These are phyloP conservation scores for Monopterus albus DNA, from an alignment of 2,113 vertebrate species.

Conservation along the genomic window DNA sequence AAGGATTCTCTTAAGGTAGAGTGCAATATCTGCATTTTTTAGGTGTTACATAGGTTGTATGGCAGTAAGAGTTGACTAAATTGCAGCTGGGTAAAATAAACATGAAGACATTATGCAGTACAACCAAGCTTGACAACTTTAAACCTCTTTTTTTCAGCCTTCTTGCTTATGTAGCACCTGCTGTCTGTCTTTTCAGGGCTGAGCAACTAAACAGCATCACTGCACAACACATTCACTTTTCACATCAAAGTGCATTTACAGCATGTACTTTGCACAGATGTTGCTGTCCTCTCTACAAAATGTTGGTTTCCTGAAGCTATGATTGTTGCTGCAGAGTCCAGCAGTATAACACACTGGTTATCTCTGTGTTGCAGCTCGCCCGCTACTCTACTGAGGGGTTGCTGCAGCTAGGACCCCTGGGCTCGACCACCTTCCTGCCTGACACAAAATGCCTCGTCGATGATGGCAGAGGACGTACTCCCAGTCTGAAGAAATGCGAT, in stretches of 20 bases:
- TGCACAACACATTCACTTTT: neutral
- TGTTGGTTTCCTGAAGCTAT: neutral
- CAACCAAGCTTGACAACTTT: neutral
- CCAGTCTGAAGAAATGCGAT: conserved; percentile 92
- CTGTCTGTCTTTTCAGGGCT: neutral
- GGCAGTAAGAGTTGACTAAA: too few species aligned
- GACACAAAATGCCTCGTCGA: conserved; percentile 97
- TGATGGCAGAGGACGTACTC: conserved; percentile 88
- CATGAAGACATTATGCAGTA: neutral
- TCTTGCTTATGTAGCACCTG: neutral
- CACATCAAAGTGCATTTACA: conserved; percentile 16
- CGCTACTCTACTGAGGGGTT: conserved; percentile 93
- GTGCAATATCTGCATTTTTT: neutral
- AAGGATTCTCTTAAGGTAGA: too few species aligned
- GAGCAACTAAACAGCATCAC: conserved; percentile 10
- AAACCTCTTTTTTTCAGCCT: neutral
- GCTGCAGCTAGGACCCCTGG: conserved; percentile 93
- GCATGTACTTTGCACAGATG: too few species aligned
- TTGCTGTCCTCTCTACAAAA: conserved; percentile 12
- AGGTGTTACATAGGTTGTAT: too few species aligned
- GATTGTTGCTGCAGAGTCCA: conserved; percentile 2
- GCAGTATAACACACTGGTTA: conserved; percentile 5
- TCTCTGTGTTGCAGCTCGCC: conserved; percentile 83
- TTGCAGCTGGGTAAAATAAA: conserved; percentile 1
- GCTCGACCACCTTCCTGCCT: conserved; percentile 94